phyloP scores from a whole-genome alignment of 2,113 vertebrate species.

The Etheostoma cragini region DNA sequence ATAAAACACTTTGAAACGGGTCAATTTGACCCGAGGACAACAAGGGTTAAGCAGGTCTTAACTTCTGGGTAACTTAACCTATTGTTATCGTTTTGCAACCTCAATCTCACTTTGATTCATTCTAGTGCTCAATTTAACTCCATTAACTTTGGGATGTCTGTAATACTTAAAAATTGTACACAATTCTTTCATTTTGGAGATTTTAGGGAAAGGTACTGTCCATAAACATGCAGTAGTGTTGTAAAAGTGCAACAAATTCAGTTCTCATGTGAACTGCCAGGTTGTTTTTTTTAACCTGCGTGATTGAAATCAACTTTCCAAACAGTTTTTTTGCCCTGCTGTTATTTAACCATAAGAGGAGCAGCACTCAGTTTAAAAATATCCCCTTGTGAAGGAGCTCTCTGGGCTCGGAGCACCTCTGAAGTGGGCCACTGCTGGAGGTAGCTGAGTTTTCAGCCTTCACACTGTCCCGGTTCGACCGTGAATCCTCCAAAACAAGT shows the following conservation, averaged over 20 bases:
- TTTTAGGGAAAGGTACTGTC: neutral
- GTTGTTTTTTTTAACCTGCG: neutral
- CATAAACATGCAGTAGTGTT: neutral
- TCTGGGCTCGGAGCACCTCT: neutral
- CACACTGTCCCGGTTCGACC: neutral
- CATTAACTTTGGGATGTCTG: neutral
- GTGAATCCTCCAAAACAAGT: neutral
- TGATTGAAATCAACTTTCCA: constrained; percentile 36
- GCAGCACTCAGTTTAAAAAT: constrained; percentile 80
- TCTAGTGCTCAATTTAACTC: neutral
- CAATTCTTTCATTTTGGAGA: neutral
- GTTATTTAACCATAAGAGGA: constrained; percentile 80
- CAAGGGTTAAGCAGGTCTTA: neutral
- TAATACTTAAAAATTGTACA: neutral
- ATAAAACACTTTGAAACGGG: no score
- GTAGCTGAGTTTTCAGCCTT: constrained; percentile 21
- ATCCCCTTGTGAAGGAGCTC: constrained; percentile 67
- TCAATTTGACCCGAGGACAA: no score
- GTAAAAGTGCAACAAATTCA: neutral
- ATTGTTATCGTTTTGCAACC: neutral
- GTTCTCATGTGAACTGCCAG: neutral
- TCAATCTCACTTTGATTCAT: neutral
- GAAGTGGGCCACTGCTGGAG: neutral
- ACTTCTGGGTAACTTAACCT: neutral
- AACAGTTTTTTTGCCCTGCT: constrained; percentile 42